Conservation (phyloP, 35 echinoderm and acorn worm genomes). For the Ophioderma brevispina region DNA sequence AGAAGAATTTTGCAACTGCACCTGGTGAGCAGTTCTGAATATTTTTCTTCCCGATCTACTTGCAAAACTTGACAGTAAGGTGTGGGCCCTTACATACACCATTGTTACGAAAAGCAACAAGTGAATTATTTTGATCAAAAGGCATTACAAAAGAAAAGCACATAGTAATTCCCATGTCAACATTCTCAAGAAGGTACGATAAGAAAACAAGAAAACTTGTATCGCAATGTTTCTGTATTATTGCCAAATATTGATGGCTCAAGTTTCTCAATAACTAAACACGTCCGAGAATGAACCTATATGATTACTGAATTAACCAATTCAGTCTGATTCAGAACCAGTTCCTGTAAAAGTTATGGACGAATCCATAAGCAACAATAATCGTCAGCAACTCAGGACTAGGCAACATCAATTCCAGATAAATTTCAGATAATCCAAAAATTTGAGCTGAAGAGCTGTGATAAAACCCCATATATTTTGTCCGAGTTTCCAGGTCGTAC, state of each 20-base stretch:
- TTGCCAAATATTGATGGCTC: too few relatives aligned
- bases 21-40: background rate
- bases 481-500: background rate
- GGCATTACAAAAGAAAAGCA: background rate
- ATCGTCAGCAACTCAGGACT: background rate
- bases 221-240: too few relatives aligned
- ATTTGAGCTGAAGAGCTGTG: too few relatives aligned
- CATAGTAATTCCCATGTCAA: background rate
- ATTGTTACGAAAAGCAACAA: background rate
- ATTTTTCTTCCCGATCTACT: background rate
- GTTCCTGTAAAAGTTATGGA: too few relatives aligned
- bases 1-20: background rate
- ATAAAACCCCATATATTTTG: background rate
- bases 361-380: too few relatives aligned
- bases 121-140: background rate
- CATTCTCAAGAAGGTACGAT: background rate
- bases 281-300: too few relatives aligned
- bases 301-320: too few relatives aligned
- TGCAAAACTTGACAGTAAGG: background rate
- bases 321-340: too few relatives aligned
- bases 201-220: background rate
- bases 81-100: background rate
- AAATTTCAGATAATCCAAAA: too few relatives aligned
- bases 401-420: background rate
- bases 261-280: too few relatives aligned